phyloP scores from a whole-genome alignment of 2,797 vertebrate genomes.

The Setipinna tenuifilis region DNA sequence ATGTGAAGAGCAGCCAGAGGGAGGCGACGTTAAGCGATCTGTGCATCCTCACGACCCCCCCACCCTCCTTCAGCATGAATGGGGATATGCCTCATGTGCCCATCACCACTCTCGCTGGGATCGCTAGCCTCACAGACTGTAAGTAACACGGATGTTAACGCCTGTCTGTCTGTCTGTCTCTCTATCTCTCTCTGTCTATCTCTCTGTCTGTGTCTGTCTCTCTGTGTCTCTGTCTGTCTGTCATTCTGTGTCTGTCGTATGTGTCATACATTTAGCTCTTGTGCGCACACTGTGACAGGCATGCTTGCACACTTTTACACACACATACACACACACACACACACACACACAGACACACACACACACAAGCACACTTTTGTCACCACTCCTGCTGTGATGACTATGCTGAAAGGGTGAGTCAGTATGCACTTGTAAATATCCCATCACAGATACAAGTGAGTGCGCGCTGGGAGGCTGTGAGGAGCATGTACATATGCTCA shows the following conservation, averaged over 20 bases:
- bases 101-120: slow-evolving; percentile 99
- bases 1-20: slow-evolving; percentile 96
- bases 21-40: slow-evolving; percentile 82
- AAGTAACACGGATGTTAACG: slow-evolving; percentile 71
- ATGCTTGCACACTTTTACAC: not conserved
- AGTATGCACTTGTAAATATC: not conserved
- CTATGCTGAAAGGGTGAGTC: not conserved
- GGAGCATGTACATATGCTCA: not conserved
- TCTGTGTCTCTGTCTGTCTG: too few relatives aligned
- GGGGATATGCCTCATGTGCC: slow-evolving; percentile 99
- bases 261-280: too few relatives aligned
- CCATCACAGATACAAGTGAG: not conserved
- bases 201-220: not conserved
- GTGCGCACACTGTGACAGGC: too few relatives aligned
- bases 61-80: slow-evolving; percentile 99
- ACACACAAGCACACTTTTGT: not conserved
- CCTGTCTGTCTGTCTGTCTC: slow-evolving; percentile 25
- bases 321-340: not conserved
- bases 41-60: slow-evolving; percentile 66
- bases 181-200: slow-evolving; percentile 14
- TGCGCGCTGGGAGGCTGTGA: not conserved
- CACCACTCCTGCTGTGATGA: not conserved
- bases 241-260: too few relatives aligned
- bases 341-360: not conserved
- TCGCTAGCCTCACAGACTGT: slow-evolving; percentile 99